Evolutionary conservation across 1,140 invertebrate genomes (phyloP), one percentile per base, ranked within the genome.

Genomic region (Rhynchophorus ferrugineus): DNA sequence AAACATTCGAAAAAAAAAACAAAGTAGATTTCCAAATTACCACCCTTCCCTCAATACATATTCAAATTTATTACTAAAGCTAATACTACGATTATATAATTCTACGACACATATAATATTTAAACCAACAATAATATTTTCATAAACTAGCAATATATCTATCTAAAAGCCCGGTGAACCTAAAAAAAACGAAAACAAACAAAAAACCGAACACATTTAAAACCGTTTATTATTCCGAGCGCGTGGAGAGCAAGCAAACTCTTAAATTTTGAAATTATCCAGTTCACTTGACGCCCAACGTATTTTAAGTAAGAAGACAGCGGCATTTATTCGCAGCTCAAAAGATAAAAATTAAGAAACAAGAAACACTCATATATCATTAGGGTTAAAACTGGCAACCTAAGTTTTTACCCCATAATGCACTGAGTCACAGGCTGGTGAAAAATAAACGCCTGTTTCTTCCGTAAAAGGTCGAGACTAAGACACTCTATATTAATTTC

Each of bases 401-500:
- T 35, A 49, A 45, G 53, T 55, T 55, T 49, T 55, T 55, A 55
- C 39, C 53, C 53, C 46, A 44, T 55, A 55, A 55, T 55, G 45
- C 53, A 54, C 51, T 49, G 46, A 46, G 53, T 55, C 53, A 49
- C 53, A 49, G 53, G 20, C 46, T 45, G 46, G 38, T 55, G 53
- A 55, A 55, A 55, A 55, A 55, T 55, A 55, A 55, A 45, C 52
- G 48, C 42, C 51, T 41, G 53, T 55, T 46, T 55, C 42, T 49
- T 55, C 46, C 53, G 29, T 33, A 41, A 55, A 55, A 55, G 53
- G 53, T 55, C 53, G 53, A 49, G 46, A 49, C 46, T 55, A 55
- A 55, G 53, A 55, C 45, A 49, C 46, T 55, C 47, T 55, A 55
- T 55, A 55, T 55, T 55, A 55, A 55, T 55, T 55, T 55, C 53